These are phyloP conservation scores for Drosophila pullipes DNA, from an alignment of 2,888 invertebrate species.

Conservation along the genomic window DNA sequence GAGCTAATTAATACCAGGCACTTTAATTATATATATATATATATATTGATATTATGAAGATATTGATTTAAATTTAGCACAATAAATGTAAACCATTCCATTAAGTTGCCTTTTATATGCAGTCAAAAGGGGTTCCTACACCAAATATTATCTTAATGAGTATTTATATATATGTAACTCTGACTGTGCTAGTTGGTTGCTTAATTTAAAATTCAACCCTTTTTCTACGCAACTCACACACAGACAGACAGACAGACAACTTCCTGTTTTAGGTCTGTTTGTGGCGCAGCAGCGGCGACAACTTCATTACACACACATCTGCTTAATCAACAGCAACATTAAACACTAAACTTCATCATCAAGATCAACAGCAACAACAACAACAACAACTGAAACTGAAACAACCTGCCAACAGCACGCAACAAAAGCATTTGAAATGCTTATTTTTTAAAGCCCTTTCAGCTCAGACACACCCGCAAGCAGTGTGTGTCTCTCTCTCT, in stretches of 20 bases:
- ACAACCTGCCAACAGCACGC: constrained; percentile 16
- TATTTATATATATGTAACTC: neutral
- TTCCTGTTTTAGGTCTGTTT: constrained; percentile 40
- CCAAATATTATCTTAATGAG: neutral
- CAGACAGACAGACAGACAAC: neutral
- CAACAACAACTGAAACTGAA: constrained; percentile 1
- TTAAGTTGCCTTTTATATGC: neutral
- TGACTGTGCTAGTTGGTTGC: constrained; percentile 2
- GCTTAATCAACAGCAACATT: constrained; percentile 37
- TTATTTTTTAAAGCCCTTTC: constrained; percentile 7
- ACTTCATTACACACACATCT: constrained; percentile 30
- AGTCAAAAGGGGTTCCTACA: neutral
- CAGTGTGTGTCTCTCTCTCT: neutral
- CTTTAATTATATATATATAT: no score
- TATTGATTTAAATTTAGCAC: no score
- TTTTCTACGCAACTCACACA: neutral
- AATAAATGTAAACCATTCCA: neutral
- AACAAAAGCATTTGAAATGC: neutral
- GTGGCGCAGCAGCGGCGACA: constrained; percentile 16
- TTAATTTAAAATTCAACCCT: constrained; percentile 22
- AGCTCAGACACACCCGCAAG: constrained; percentile 22
- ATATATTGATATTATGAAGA: no score
- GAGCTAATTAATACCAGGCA: neutral
- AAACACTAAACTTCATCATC: constrained; percentile 19
- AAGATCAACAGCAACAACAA: constrained; percentile 5